Evolutionary conservation across 1,140 invertebrate genomes (phyloP).

Genomic region (Idris sp.): DNA sequence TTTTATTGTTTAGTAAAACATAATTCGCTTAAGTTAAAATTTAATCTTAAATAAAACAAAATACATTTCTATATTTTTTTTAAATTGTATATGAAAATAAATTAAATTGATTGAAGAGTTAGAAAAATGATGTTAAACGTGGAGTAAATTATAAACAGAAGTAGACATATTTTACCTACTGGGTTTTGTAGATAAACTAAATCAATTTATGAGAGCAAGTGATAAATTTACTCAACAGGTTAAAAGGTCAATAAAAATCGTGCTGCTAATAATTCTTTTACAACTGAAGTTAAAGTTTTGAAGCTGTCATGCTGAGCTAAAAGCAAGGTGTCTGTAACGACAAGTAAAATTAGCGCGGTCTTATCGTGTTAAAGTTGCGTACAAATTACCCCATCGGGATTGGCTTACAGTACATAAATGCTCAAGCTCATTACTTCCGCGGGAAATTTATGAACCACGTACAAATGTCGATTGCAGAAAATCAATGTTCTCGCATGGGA

Average conservation of each 20-base stretch:
- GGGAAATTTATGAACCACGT: constrained; percentile 52
- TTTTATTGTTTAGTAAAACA: no score
- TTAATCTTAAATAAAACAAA: no score
- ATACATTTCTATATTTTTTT: no score
- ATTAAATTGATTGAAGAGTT: no score
- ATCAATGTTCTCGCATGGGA: constrained; percentile 44
- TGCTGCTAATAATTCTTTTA: constrained; percentile 22
- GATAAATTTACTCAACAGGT: constrained; percentile 11
- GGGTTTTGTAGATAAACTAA: no score
- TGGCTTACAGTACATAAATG: constrained; percentile 44
- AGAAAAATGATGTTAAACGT: no score
- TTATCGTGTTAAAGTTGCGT: constrained; percentile 45
- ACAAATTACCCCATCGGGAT: constrained; percentile 42
- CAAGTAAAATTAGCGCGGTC: constrained; percentile 50
- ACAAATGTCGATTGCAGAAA: constrained; percentile 51
- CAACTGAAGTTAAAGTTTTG: no score
- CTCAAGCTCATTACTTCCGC: constrained; percentile 28
- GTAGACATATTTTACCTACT: no score
- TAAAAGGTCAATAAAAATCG: constrained; percentile 20
- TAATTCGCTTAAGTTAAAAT: no score
- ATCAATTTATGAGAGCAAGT: constrained; percentile 17
- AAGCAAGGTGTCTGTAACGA: constrained; percentile 39
- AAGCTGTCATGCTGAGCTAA: constrained; percentile 28
- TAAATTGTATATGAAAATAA: no score
- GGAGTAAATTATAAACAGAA: no score